Conservation (phyloP, 2,113 vertebrate species). For the Malurus alboscapulatus region DNA sequence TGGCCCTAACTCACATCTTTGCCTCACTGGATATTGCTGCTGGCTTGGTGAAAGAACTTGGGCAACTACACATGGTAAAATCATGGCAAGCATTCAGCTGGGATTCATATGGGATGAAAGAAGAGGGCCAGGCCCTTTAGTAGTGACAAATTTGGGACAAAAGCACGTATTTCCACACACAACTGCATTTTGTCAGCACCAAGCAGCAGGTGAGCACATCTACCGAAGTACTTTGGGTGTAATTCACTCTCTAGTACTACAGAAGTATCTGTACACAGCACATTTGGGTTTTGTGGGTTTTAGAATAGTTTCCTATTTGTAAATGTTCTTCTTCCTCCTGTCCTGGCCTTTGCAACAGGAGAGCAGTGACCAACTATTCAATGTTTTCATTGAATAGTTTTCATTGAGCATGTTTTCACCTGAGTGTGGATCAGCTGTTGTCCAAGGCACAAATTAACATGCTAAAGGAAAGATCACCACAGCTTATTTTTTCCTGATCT, state of each 20-base stretch:
- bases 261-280: background rate
- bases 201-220: background rate
- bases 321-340: background rate
- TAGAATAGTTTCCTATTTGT: background rate
- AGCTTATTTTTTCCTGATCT: background rate
- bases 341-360: fast-evolving
- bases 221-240: background rate
- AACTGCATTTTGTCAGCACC: background rate
- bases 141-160: background rate
- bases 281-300: background rate
- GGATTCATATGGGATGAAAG: background rate
- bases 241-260: background rate
- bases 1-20: fast-evolving
- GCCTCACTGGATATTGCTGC: background rate
- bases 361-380: background rate
- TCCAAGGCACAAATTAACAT: fast-evolving
- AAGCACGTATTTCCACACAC: background rate
- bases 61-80: background rate
- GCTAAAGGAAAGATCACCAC: background rate
- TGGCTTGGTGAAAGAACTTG: background rate
- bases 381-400: too few relatives aligned
- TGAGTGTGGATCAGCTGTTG: fast-evolving
- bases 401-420: background rate
- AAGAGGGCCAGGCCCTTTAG: background rate
- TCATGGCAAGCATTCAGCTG: background rate